These are phyloP conservation scores for Salmo trutta DNA, from an alignment of 2,797 vertebrate genomes.

Conservation along the genomic window DNA sequence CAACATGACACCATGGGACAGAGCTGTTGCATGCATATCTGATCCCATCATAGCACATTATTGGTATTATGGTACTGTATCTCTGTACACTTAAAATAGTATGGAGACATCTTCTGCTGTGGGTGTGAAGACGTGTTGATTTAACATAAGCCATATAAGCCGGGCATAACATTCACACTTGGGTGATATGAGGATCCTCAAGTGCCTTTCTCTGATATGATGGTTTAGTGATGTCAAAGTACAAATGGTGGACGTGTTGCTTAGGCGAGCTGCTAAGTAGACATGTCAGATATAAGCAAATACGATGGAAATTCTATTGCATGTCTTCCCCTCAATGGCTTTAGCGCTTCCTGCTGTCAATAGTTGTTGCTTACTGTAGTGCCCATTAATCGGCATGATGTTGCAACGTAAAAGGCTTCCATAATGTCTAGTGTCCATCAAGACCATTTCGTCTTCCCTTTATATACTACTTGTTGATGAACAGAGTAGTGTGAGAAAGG, in stretches of 20 bases:
- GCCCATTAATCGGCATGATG: no score
- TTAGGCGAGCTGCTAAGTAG: neutral
- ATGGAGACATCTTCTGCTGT: conserved; percentile 13
- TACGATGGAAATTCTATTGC: neutral
- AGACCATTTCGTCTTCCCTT: no score
- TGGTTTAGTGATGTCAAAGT: neutral
- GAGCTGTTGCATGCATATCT: conserved; percentile 10
- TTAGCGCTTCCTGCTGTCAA: no score
- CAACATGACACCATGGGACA: conserved; percentile 5
- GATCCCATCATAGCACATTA: conserved; percentile 17
- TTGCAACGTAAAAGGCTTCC: no score
- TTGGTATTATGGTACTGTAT: conserved; percentile 11
- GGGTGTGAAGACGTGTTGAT: conserved; percentile 28
- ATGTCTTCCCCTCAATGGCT: neutral
- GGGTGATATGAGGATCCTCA: conserved; percentile 15
- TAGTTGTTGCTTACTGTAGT: no score
- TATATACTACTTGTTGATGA: no score
- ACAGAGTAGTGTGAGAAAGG: no score
- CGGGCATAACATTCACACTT: conserved; percentile 20
- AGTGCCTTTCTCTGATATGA: neutral
- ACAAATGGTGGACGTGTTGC: neutral
- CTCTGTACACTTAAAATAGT: conserved; percentile 10
- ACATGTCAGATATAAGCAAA: neutral
- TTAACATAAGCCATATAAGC: conserved; percentile 22
- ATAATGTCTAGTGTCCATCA: no score